Evolutionary conservation across 2,888 invertebrate species (phyloP), one percentile per base, ranked within the genome.

Genomic region (Elysia crispata): DNA sequence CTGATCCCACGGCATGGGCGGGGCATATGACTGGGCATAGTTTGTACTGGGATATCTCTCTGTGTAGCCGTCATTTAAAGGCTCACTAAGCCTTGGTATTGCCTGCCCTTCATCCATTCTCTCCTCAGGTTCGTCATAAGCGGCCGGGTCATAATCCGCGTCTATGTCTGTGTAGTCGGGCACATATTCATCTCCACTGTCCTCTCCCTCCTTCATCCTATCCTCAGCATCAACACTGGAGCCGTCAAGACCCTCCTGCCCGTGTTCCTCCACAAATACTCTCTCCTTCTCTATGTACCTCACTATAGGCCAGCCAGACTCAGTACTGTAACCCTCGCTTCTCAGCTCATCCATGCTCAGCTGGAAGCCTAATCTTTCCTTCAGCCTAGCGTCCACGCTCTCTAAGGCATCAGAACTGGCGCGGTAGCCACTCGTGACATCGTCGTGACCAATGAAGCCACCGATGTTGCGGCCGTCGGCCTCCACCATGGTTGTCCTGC

Each of bases 171-270:
- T 41, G 11, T 41, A 18, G 60, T 41, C 50, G 49, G n/a, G 6
- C n/a, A n/a, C 25, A 28, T 67, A 23, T 23, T n/a, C 70, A 20
- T 41, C 57, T 11, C 82, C 83, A 8, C 73, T 69, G 31, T 73
- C 82, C 30, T 81, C 72, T 84, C 84, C 1, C 80, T 81, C 31
- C 80, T 77, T 15, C 23, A 23, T 41, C 62, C 54, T 75, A 49
- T 75, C 41, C 11, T 18, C 62, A 23, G 60, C 41, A 28, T 33
- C 70, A 23, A 57, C 70, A 31, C 23, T 25, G 11, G 60, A 57
- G 25, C 54, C 13, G 8, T 13, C 57, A 11, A 23, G n/a, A 18
- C 50, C 57, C 23, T 77, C 77, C 11, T 57, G 18, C 0, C 70
- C 77, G 1, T 77, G 20, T 28, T 77, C 77, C 5, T 77, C 72